Evolutionary conservation across 2,888 invertebrate species (phyloP), one percentile per base, ranked within the genome.

Genomic region (Megalurothrips usitatus): DNA sequence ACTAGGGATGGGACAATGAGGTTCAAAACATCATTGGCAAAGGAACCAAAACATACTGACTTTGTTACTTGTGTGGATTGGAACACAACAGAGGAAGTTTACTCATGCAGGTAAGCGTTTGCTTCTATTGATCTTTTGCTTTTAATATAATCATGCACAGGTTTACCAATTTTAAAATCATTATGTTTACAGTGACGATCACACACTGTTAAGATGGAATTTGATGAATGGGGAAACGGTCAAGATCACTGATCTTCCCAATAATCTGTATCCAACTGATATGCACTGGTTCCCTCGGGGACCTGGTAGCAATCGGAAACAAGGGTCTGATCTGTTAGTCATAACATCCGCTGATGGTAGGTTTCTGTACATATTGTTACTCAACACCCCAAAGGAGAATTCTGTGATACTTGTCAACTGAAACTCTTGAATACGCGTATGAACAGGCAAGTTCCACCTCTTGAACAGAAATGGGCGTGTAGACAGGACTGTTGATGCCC

Each of bases 41-140:
- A 93, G 85, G 94, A 93, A 85, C 91, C 93, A 28, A 92, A 93
- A 82, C 93, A 95, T 87, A 89, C 89, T 82, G 94, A 94, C 84
- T 91, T 94, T n/a, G 93, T 96, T 17, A 94, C 95, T 82, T 96
- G 97, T 87, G 93, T 97, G 19, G 94, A 94, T 84, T 99, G 98
- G 98, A 94, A 94, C 87, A 95, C 93, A 84, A 93, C 95, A 48
- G 98, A 98, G 87, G 98, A 98, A 87, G 93, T 97, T 79, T 96
- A 94, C 88, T 96, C 97, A 43, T 94, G 94, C 85, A 94, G 95
- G 96, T 95, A 87, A 87, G 88, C 86, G 79, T 48, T 68, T 81
- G 82, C 80, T 81, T 81, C 23, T 17, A n/a, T 75, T 79, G 43
- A 82, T 81, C 80, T 81, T 14, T 49, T 23, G 63, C 11, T 26